Percentiles rank a stretch among this genome's conserved stretches.
Conservation (phyloP, 2,113 vertebrate species). For the Speoplatyrhinus poulsoni region DNA sequence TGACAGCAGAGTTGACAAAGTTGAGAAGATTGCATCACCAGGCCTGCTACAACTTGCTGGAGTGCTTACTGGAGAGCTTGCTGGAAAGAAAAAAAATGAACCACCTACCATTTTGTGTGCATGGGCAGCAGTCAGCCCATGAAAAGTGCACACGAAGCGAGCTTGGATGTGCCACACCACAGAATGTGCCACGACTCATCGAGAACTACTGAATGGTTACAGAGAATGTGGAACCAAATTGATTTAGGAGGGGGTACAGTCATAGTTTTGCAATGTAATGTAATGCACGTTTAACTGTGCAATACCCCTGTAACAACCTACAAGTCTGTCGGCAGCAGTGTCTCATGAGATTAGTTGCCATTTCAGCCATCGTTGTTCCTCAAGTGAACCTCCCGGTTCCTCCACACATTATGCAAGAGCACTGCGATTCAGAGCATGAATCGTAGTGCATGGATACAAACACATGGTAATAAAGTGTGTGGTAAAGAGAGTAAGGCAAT, state of each 20-base stretch:
- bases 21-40: not conserved
- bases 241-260: no score
- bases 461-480: not conserved
- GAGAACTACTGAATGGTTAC: no score
- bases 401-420: conserved; percentile 45
- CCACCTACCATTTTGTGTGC: not conserved
- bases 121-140: no score
- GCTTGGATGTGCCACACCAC: not conserved
- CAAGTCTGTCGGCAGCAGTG: no score
- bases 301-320: no score
- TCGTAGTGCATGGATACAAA: not conserved
- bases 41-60: conserved; percentile 39
- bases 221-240: no score
- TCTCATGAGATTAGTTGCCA: conserved; percentile 19
- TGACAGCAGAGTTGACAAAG: conserved; percentile 26
- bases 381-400: conserved; percentile 44
- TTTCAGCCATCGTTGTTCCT: conserved; percentile 13
- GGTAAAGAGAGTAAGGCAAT: not conserved
- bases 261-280: no score
- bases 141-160: not conserved
- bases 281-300: no score
- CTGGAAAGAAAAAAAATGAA: not conserved
- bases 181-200: no score
- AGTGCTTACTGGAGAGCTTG: no score
- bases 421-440: conserved; percentile 30